These are phyloP conservation scores for Hesperia comma DNA, from an alignment of 2,888 invertebrate genomes.

Conservation along the genomic window DNA sequence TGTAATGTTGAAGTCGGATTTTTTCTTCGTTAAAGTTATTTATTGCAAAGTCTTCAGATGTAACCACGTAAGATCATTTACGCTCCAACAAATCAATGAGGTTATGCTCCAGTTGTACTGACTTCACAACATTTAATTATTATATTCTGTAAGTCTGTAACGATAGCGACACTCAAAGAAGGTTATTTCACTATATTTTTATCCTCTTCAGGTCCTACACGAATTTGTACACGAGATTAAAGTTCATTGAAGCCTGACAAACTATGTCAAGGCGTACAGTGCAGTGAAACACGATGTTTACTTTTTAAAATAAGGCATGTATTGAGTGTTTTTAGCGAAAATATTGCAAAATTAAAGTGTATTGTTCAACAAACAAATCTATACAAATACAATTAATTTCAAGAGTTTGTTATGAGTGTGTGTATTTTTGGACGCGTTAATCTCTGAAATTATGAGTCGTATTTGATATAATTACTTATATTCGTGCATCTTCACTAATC, in stretches of 20 bases:
- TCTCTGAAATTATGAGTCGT: neutral
- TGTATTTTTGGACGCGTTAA: neutral
- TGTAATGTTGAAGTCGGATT: too few relatives aligned
- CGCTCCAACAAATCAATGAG: neutral
- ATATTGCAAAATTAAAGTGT: constrained; percentile 1
- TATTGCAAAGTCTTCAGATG: neutral
- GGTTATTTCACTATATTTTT: neutral
- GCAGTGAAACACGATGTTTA: neutral
- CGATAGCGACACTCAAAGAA: neutral
- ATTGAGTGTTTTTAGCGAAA: neutral
- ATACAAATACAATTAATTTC: neutral
- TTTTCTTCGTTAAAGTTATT: too few relatives aligned
- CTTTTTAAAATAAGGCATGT: neutral
- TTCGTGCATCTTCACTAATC: too few relatives aligned
- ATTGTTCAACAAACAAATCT: neutral
- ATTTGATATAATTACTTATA: too few relatives aligned
- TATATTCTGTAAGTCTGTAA: neutral
- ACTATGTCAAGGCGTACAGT: constrained; percentile 19
- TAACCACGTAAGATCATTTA: neutral
- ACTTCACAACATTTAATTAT: neutral
- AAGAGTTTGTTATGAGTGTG: neutral
- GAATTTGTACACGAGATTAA: constrained; percentile 5
- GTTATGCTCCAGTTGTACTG: constrained; percentile 1
- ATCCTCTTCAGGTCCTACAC: constrained; percentile 8
- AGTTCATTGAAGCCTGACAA: constrained; percentile 5